Conservation (phyloP, 2,888 invertebrate genomes). For the Hemithea aestivaria region DNA sequence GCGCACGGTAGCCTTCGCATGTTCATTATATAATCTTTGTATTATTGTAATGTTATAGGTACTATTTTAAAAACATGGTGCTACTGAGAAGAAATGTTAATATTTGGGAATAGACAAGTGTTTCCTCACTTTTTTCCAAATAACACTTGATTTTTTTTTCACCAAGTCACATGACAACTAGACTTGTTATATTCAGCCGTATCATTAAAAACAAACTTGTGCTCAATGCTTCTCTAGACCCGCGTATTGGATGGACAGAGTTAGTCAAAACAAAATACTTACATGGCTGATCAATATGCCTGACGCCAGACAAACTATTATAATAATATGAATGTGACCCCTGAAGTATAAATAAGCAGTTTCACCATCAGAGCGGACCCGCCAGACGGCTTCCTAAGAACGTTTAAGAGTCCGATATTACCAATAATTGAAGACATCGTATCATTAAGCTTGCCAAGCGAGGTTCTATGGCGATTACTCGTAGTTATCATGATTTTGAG, state of each 20-base stretch:
- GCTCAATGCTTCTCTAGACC: too few relatives aligned
- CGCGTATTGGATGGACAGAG: too few relatives aligned
- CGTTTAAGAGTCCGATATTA: conserved; percentile 73
- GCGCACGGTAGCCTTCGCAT: conserved; percentile 59
- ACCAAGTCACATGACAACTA: too few relatives aligned
- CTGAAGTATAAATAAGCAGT: conserved; percentile 43
- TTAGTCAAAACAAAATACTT: too few relatives aligned
- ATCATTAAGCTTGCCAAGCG: conserved; percentile 67
- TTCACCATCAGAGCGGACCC: conserved; percentile 38
- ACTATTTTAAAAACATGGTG: too few relatives aligned
- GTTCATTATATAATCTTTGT: conserved; percentile 23
- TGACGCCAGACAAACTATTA: conserved; percentile 19
- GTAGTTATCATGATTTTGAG: conserved; percentile 76
- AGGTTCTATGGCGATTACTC: conserved; percentile 74
- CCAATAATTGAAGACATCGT: conserved; percentile 72
- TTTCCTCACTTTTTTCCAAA: too few relatives aligned
- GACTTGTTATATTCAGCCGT: too few relatives aligned
- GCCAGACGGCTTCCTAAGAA: conserved; percentile 70
- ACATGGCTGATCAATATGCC: conserved; percentile 8
- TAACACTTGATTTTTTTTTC: too few relatives aligned
- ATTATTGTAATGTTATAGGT: background rate
- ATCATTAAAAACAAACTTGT: too few relatives aligned
- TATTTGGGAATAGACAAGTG: too few relatives aligned
- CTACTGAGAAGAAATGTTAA: too few relatives aligned
- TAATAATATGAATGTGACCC: conserved; percentile 43